Evolutionary conservation across 2,113 vertebrate species (phyloP).

Genomic region (Ascaphus truei): DNA sequence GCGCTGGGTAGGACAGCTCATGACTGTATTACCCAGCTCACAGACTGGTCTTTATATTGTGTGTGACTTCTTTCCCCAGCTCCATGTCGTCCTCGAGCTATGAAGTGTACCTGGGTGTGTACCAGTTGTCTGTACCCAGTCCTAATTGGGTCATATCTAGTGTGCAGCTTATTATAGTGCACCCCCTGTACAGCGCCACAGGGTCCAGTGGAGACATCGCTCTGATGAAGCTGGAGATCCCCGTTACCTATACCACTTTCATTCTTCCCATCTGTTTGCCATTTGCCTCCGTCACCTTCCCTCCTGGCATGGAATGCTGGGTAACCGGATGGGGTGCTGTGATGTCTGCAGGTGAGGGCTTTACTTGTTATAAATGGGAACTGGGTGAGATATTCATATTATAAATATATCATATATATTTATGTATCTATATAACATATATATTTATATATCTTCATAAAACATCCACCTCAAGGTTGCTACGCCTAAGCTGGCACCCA

Average conservation of each 20-base stretch:
- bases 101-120: neutral
- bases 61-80: neutral
- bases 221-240: constrained; percentile 38
- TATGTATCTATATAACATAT: too few relatives aligned
- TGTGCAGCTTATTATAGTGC: neutral
- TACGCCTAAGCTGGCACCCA: too few relatives aligned
- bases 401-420: too few relatives aligned
- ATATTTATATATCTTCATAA: too few relatives aligned
- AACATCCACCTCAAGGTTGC: too few relatives aligned
- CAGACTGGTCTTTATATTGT: too few relatives aligned
- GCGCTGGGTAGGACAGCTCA: too few relatives aligned
- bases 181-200: neutral
- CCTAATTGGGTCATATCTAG: neutral
- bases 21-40: too few relatives aligned
- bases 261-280: constrained; percentile 51
- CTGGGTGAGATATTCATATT: too few relatives aligned
- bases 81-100: neutral
- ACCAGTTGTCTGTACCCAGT: neutral
- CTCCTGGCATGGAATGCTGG: constrained; percentile 37
- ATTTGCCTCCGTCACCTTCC: constrained; percentile 19
- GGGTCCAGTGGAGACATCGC: constrained; percentile 41
- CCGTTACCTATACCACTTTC: constrained; percentile 39
- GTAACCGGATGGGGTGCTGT: constrained; percentile 55
- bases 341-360: constrained; percentile 39
- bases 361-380: neutral